These are phyloP conservation scores for Intellagama lesueurii DNA, from an alignment of 2,797 vertebrate genomes.

Conservation along the genomic window DNA sequence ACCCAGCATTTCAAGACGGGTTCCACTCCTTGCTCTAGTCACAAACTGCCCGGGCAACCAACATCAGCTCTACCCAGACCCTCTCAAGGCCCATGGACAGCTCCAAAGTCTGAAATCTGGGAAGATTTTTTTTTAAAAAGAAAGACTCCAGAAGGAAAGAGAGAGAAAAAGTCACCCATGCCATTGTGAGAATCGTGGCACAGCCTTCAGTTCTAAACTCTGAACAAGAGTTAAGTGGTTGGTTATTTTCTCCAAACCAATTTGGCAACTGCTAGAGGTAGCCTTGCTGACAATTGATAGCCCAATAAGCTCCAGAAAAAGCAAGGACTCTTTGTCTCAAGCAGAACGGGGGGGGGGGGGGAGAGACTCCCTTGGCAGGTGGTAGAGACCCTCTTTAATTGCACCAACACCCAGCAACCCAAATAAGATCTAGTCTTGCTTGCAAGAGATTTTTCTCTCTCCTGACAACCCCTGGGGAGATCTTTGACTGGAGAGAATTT, in stretches of 20 bases:
- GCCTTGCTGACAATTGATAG: conserved; percentile 1
- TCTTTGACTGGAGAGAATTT: not conserved
- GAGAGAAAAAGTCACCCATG: not conserved
- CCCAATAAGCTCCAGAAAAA: conserved; percentile 3
- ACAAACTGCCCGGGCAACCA: too few relatives aligned
- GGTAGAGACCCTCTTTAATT: not conserved
- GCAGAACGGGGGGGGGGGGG: not conserved
- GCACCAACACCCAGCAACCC: not conserved
- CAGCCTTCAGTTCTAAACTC: not conserved
- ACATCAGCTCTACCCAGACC: not conserved
- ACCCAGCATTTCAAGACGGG: too few relatives aligned
- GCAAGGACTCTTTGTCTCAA: too few relatives aligned
- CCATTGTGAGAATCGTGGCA: not conserved
- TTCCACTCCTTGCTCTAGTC: too few relatives aligned
- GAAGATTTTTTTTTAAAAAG: too few relatives aligned
- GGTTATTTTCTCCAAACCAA: conserved; percentile 24
- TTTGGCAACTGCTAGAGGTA: conserved; percentile 1
- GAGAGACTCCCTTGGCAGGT: not conserved
- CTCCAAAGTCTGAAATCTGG: not conserved
- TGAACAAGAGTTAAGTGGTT: not conserved
- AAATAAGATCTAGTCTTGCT: not conserved
- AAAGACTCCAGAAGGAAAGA: not conserved
- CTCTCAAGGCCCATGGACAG: not conserved
- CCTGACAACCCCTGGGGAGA: not conserved
- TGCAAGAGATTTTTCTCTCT: not conserved